A percentile compares a stretch with the other conserved stretches of the same genome.
Conservation (phyloP, 2,888 invertebrate species). For the Cheilosia scutellata region DNA sequence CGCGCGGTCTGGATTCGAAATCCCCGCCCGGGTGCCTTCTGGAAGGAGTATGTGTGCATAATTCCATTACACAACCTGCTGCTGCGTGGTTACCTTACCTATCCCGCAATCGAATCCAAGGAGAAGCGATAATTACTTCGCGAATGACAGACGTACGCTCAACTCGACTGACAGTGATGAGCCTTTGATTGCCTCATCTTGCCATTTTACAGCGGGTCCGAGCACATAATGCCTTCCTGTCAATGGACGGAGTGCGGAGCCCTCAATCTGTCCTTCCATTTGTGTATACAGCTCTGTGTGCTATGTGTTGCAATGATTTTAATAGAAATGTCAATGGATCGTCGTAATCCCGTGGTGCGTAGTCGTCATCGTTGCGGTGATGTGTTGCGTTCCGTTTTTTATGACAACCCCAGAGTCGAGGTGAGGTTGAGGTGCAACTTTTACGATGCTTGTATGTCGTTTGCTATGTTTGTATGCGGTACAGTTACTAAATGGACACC, state of each 20-base stretch:
- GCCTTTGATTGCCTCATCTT: slow-evolving; percentile 75
- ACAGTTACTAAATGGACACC: slow-evolving; percentile 62
- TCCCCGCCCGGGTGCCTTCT: slow-evolving; percentile 28
- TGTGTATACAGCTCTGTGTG: slow-evolving; percentile 9
- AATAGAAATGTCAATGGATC: slow-evolving; percentile 76
- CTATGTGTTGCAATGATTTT: slow-evolving; percentile 72
- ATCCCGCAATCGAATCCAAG: slow-evolving; percentile 22
- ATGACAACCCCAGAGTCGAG: slow-evolving; percentile 47
- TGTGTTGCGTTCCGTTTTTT: slow-evolving; percentile 65
- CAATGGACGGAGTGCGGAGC: slow-evolving; percentile 41
- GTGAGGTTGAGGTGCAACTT: slow-evolving; percentile 64
- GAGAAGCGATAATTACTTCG: slow-evolving; percentile 72
- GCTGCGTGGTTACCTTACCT: slow-evolving; percentile 17
- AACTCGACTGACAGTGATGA: slow-evolving; percentile 73
- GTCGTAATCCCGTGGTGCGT: slow-evolving; percentile 56
- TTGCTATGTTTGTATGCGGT: slow-evolving; percentile 27
- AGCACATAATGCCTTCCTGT: slow-evolving; percentile 66
- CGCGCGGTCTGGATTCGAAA: slow-evolving; percentile 5
- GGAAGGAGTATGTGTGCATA: slow-evolving; percentile 65
- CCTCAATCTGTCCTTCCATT: slow-evolving; percentile 59
- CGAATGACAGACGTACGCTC: slow-evolving; percentile 72
- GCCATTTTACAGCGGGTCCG: slow-evolving; percentile 53
- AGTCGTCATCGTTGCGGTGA: slow-evolving; percentile 34
- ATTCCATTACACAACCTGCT: slow-evolving; percentile 62
- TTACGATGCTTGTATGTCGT: slow-evolving; percentile 41